Evolutionary conservation across 2,888 invertebrate genomes (phyloP), one percentile per base, ranked within the genome.

Genomic region (Atrina japonica): DNA sequence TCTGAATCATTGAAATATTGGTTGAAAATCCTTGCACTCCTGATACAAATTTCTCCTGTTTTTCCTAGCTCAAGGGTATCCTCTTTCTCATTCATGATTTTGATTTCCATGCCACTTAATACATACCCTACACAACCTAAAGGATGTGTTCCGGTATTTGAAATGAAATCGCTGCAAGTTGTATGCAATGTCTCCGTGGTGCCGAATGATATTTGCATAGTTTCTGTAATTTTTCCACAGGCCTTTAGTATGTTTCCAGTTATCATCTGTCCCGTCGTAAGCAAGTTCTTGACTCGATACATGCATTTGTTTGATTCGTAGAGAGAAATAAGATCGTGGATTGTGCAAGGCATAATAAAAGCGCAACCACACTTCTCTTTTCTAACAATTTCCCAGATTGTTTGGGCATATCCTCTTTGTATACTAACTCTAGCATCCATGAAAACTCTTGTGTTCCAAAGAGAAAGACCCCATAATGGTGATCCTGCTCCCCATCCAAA

Each of bases 401-500:
- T 18, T 41, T 23, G 21, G 3, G 43, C 35, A 21, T 65, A 18
- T 40, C 30, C 11, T 2, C 43, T 43, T 41, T 41, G n/a, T 18
- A 65, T 43, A 6, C 53, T 43, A 0, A 65, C 18, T 16, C 41
- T 45, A 14, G 65, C 40, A 23, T 65, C 53, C 9, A 23, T 55
- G 45, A 65, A 45, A 14, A 65, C 53, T 18, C 65, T 14, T 11
- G 65, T 65, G 14, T 55, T 14, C 3, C 53, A 41, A 23, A 29
- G 40, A 9, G 40, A 29, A 1, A 65, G 18, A 27, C 41, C 41
- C 16, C 25, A 43, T 11, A 65, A n/a, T 25, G 65, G 65, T 9
- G 65, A 65, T 11, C 65, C 65, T 2, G 55, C 65, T 14, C 21
- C 55, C 65, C 65, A 65, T 6, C 55, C 65, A 29, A 65, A 65